Evolutionary conservation across 2,113 vertebrate genomes (phyloP).

Genomic region (Okapia johnstoni): DNA sequence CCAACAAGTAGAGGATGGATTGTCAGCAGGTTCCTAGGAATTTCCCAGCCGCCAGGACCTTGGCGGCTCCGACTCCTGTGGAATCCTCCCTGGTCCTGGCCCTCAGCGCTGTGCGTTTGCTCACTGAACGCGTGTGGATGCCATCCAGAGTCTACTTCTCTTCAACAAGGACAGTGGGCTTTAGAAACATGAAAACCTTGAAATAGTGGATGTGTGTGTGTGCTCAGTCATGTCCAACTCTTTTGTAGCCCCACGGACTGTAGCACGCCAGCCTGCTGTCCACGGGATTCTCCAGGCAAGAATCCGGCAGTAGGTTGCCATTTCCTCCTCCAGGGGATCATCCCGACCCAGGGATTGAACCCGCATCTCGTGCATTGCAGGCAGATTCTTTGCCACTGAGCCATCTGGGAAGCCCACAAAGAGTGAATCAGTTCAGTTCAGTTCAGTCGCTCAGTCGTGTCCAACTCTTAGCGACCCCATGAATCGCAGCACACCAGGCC

Average conservation of each 20-base stretch:
- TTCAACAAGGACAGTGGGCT: background rate
- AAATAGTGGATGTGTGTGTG: background rate
- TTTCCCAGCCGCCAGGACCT: background rate
- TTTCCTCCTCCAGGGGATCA: background rate
- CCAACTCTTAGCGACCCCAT: no score
- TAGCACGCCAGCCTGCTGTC: background rate
- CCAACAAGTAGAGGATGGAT: background rate
- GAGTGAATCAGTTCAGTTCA: background rate
- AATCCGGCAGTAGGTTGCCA: background rate
- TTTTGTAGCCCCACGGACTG: background rate
- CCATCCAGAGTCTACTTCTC: background rate
- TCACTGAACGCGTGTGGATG: background rate
- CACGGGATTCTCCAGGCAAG: background rate
- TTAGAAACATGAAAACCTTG: background rate
- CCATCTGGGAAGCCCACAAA: background rate
- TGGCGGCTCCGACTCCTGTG: background rate
- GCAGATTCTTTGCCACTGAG: background rate
- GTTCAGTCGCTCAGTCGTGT: no score
- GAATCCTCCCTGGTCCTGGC: background rate
- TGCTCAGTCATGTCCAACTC: background rate
- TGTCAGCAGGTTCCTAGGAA: background rate
- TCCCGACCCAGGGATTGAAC: background rate
- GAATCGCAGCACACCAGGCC: no score
- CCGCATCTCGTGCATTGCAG: rapidly evolving
- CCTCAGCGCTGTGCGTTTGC: rapidly evolving